Percentiles rank a stretch among this genome's conserved stretches.
Evolutionary conservation across 2,113 vertebrate species (phyloP).

Genomic region (Peucedramus taeniatus): DNA sequence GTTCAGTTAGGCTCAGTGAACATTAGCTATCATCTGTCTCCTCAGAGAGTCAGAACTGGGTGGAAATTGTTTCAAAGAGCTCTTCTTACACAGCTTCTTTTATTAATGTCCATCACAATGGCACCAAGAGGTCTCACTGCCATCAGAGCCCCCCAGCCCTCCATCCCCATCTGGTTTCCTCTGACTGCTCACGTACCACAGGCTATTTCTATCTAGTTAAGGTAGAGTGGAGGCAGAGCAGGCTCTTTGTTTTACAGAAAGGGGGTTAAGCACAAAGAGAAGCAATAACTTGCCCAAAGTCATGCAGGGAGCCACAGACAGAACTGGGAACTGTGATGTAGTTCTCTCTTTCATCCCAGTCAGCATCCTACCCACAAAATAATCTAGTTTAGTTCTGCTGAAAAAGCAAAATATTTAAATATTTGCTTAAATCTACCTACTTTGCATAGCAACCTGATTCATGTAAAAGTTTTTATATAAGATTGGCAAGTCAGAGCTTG

Average conservation of each 20-base stretch:
- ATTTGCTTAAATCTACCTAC: conserved; percentile 31
- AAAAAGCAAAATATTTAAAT: conserved; percentile 31
- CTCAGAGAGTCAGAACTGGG: background rate
- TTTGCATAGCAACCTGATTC: conserved; percentile 34
- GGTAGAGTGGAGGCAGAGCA: background rate
- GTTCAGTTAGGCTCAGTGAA: background rate
- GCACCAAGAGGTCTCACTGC: background rate
- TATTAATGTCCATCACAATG: background rate
- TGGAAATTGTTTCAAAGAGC: background rate
- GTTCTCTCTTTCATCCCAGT: conserved; percentile 11
- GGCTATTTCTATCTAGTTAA: background rate
- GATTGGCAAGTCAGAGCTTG: background rate
- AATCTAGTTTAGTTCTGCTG: conserved; percentile 43
- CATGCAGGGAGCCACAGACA: background rate
- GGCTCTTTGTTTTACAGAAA: background rate
- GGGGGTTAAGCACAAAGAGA: background rate
- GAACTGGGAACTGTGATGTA: background rate
- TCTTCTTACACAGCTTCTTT: background rate
- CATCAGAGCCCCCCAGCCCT: background rate
- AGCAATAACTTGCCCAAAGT: conserved; percentile 7
- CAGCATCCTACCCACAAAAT: background rate
- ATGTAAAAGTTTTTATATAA: background rate
- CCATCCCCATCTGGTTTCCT: rapidly evolving
- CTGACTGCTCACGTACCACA: rapidly evolving
- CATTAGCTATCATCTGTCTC: background rate